phyloP scores from a whole-genome alignment of 1,140 invertebrate species.

The Leptinotarsa undecemlineata region DNA sequence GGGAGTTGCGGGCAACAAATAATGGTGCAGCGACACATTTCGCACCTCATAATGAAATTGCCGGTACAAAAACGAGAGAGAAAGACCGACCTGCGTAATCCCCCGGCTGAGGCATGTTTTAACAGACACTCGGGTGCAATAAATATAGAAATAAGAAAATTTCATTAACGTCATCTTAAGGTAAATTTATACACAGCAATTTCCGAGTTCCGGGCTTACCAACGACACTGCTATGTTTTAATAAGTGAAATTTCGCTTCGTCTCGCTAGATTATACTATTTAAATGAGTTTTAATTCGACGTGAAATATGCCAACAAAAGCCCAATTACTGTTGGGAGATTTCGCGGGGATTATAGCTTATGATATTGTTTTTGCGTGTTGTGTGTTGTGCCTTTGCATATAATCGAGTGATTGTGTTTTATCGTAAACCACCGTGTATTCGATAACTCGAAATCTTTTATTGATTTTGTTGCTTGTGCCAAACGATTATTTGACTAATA shows the following conservation, averaged over 20 bases:
- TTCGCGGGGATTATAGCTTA: slow-evolving; percentile 35
- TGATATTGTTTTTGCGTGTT: slow-evolving; percentile 37
- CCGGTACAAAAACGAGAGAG: slow-evolving; percentile 1
- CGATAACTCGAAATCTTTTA: not conserved
- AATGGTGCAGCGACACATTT: slow-evolving; percentile 29
- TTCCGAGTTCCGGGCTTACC: slow-evolving; percentile 54
- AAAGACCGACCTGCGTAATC: slow-evolving; percentile 26
- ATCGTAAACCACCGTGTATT: not conserved
- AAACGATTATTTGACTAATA: slow-evolving; percentile 24
- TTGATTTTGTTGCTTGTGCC: not conserved
- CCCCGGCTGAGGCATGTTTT: slow-evolving; percentile 15
- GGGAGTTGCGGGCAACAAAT: slow-evolving; percentile 25
- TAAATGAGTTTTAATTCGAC: slow-evolving; percentile 52
- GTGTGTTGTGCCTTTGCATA: slow-evolving; percentile 35
- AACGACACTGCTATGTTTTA: slow-evolving; percentile 51
- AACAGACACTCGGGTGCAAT: slow-evolving; percentile 47
- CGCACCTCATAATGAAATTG: slow-evolving; percentile 34
- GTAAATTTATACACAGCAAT: slow-evolving; percentile 61
- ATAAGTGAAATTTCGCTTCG: slow-evolving; percentile 46
- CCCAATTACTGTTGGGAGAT: slow-evolving; percentile 45
- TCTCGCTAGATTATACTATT: slow-evolving; percentile 48
- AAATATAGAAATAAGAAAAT: slow-evolving; percentile 58
- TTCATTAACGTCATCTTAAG: slow-evolving; percentile 62
- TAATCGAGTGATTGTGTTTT: slow-evolving; percentile 28
- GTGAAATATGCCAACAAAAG: slow-evolving; percentile 42